Evolutionary conservation across 1,140 invertebrate species (phyloP), one percentile per base, ranked within the genome.

Genomic region (Adelges cooleyi): DNA sequence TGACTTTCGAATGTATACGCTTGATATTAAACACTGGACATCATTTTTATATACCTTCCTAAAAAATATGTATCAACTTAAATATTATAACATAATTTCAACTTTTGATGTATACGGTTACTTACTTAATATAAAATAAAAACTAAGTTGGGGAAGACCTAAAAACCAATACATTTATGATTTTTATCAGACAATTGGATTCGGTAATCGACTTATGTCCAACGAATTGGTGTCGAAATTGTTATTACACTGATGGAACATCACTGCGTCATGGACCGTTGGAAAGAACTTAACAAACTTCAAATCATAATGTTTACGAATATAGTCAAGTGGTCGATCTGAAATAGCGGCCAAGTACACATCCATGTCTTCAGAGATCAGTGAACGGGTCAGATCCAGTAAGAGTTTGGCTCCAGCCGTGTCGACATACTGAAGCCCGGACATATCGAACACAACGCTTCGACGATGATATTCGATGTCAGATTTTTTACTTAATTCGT

Each of bases 381-480:
- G 25, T 4, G 42, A 62, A 15, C 29, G 25, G 23, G 44, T 33
- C 13, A 33, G 11, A 3, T 62, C 42, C 4, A n/a, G 15, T 13
- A 62, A 6, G 10, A 33, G 13, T 22, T 62, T 62, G 2, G 25
- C 23, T 4, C 66, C 66, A 9, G 66, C 22, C 15, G 53, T 33
- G 48, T 67, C 66, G 8, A 46, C n/a, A 36, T 67, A 67, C n/a
- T 67, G 66, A 2, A 67, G 33, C 4, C 44, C 53, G 0, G 66
- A 48, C 40, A 67, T 38, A 25, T 67, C 66, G 15, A 67, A 0
- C 6, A 67, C 22, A n/a, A 67, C 8, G 25, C 48, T 29, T 40
- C 53, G 0, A 2, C 76, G 67, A 62, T 78, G 79, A 11, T 79
- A 69, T 56, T 78, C 75, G 11, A 73, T 76, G 23, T 72, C 68